Conservation (phyloP, 2,113 vertebrate genomes). For the Lophochroa leadbeateri region DNA sequence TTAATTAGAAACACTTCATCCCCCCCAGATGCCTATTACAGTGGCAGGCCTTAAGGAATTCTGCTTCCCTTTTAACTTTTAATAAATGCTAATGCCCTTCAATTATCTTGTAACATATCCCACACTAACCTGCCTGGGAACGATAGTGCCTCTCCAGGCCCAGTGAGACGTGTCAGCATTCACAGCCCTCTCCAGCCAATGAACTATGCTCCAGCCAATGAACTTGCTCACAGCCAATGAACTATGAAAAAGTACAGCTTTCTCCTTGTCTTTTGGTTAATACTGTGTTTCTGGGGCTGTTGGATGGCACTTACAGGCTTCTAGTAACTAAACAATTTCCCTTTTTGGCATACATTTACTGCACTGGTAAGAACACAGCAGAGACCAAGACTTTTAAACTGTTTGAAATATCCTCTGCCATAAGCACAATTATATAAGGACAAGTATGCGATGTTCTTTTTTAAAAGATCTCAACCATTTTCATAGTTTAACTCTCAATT, state of each 20-base stretch:
- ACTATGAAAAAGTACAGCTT: background rate
- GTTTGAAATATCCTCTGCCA: background rate
- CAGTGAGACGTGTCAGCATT: background rate
- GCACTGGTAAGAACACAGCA: background rate
- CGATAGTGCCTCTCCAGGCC: background rate
- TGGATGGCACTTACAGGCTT: background rate
- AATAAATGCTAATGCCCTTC: background rate
- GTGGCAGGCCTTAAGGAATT: background rate
- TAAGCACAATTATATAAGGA: background rate
- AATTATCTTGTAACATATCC: background rate
- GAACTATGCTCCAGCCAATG: no score
- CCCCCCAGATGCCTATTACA: background rate
- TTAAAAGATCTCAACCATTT: background rate
- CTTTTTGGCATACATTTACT: background rate
- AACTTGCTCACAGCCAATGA: background rate
- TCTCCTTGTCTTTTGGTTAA: background rate
- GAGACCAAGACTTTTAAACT: background rate
- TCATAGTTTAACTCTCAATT: background rate
- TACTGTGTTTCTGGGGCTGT: background rate
- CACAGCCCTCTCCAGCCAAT: background rate
- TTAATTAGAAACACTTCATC: conserved; percentile 18
- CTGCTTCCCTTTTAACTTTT: background rate
- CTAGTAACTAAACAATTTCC: background rate
- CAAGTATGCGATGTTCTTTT: background rate
- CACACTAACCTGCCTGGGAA: background rate